phyloP scores from a whole-genome alignment of 1,140 invertebrate species.

The Cotesia typhae region DNA sequence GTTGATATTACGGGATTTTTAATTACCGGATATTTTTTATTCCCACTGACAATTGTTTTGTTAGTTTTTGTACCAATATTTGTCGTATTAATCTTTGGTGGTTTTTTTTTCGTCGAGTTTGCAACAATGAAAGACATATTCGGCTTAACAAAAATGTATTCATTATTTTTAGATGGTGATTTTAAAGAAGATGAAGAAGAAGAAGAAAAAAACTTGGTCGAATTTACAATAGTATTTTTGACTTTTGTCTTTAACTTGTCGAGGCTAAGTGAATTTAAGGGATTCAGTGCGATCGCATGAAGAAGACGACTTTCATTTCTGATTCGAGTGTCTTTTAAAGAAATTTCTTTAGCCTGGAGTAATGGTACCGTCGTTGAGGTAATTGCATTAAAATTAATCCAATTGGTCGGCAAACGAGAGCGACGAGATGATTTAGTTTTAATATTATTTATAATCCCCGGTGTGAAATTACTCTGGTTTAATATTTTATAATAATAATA shows the following conservation, averaged over 20 bases:
- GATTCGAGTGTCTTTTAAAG: background rate
- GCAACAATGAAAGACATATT: background rate
- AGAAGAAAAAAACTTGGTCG: conserved; percentile 23
- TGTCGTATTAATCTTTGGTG: background rate
- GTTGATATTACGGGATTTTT: conserved; percentile 26
- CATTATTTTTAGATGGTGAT: conserved; percentile 12
- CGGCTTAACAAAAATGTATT: conserved; percentile 30
- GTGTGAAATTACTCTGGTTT: conserved; percentile 40
- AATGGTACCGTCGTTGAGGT: background rate
- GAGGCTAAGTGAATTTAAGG: background rate
- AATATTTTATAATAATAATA: conserved; percentile 1
- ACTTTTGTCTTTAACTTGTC: background rate
- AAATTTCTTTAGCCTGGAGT: background rate
- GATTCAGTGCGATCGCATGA: background rate
- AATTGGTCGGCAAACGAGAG: conserved; percentile 16
- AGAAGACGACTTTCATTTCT: conserved; percentile 8
- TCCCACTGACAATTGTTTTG: background rate
- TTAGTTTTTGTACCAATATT: background rate
- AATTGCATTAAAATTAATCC: background rate
- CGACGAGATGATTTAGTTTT: conserved; percentile 5
- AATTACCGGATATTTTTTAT: background rate
- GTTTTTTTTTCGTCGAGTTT: background rate
- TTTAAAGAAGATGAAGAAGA: conserved; percentile 15
- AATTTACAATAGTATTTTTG: background rate
- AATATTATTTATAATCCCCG: conserved; percentile 30